A percentile compares a stretch with the other conserved stretches of the same genome.
Conservation (phyloP, 2,888 invertebrate species). For the Unio pictorum region DNA sequence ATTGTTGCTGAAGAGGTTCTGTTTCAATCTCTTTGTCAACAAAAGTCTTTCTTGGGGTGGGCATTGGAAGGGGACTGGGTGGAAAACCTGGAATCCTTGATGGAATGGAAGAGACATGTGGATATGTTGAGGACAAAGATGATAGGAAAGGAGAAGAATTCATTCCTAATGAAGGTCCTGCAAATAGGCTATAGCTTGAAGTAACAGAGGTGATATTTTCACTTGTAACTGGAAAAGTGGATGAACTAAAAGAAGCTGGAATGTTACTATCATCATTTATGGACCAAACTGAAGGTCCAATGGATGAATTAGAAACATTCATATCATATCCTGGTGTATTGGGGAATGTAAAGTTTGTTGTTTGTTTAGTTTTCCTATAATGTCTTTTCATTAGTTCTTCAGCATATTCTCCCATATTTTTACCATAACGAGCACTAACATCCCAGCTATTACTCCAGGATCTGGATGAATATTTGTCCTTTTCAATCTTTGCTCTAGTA, state of each 20-base stretch:
- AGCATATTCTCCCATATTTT: slow-evolving; percentile 31
- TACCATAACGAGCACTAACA: slow-evolving; percentile 22
- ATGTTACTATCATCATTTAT: not conserved
- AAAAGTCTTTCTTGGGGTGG: slow-evolving; percentile 5
- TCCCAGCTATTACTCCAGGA: not conserved
- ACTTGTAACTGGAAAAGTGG: too few species aligned
- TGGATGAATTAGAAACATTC: slow-evolving; percentile 7
- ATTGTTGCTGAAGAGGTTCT: slow-evolving; percentile 16
- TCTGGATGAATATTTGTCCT: too few species aligned
- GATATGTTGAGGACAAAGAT: not conserved
- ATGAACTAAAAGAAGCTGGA: slow-evolving; percentile 1
- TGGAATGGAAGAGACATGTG: slow-evolving; percentile 5
- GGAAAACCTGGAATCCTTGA: slow-evolving; percentile 11
- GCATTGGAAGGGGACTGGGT: slow-evolving; percentile 10
- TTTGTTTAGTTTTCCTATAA: slow-evolving; percentile 28
- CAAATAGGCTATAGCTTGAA: slow-evolving; percentile 31
- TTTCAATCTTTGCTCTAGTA: slow-evolving; percentile 14
- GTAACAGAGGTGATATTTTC: not conserved
- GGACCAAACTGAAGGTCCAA: slow-evolving; percentile 9
- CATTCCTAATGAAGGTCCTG: slow-evolving; percentile 27
- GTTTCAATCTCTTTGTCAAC: slow-evolving; percentile 17
- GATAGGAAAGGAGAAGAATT: slow-evolving; percentile 13
- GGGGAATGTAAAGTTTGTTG: not conserved
- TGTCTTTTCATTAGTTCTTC: slow-evolving; percentile 44
- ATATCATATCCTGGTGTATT: too few species aligned